Conservation (phyloP, 2,113 vertebrate genomes). For the Rhinolophus sinicus region DNA sequence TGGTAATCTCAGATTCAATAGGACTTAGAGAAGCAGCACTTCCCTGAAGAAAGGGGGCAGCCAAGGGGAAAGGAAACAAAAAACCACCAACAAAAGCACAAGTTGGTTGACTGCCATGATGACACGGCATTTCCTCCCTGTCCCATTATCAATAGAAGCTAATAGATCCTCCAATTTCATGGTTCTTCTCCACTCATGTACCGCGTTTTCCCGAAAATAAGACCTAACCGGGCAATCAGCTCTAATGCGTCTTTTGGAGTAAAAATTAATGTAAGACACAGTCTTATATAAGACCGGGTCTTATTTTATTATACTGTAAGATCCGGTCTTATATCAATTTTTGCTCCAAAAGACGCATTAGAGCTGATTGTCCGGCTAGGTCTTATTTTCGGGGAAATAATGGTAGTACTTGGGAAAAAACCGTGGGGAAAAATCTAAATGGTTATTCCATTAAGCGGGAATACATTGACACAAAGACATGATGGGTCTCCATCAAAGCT, state of each 20-base stretch:
- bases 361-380: too few relatives aligned
- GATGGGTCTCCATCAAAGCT: background rate
- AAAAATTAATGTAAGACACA: too few relatives aligned
- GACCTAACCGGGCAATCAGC: too few relatives aligned
- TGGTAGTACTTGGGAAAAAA: background rate
- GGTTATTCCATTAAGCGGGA: background rate
- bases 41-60: background rate
- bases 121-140: background rate
- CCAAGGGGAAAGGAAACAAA: background rate
- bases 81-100: background rate
- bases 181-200: background rate
- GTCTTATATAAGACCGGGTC: too few relatives aligned
- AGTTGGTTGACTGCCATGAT: background rate
- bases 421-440: background rate
- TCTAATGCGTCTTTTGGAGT: too few relatives aligned
- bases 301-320: too few relatives aligned
- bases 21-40: background rate
- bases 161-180: background rate
- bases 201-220: background rate
- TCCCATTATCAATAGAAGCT: background rate
- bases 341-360: too few relatives aligned
- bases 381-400: too few relatives aligned
- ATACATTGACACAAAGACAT: background rate
- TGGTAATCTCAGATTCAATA: background rate
- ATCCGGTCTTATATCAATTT: too few relatives aligned